Conservation (phyloP, 2,888 invertebrate species). For the Phania funesta region DNA sequence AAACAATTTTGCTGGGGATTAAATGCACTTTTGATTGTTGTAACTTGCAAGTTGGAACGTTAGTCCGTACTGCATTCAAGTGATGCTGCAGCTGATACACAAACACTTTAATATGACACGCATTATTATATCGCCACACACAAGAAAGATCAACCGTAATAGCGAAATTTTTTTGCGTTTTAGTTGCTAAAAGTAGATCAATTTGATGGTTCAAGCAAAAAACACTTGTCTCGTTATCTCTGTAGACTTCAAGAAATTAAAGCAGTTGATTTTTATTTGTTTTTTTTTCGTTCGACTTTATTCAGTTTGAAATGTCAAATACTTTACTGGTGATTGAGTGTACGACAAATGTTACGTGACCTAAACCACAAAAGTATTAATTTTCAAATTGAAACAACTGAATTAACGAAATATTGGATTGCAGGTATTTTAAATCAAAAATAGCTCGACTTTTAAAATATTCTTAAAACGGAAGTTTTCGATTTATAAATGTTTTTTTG, state of each 20-base stretch:
- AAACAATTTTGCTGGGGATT: neutral
- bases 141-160: neutral
- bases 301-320: slow-evolving; percentile 30
- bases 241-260: slow-evolving; percentile 6
- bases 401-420: neutral
- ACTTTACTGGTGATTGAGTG: slow-evolving; percentile 5
- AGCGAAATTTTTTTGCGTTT: neutral
- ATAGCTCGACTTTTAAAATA: too few species aligned
- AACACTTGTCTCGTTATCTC: slow-evolving; percentile 36
- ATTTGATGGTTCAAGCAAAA: slow-evolving; percentile 5
- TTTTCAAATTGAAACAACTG: neutral
- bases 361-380: slow-evolving; percentile 15
- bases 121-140: neutral
- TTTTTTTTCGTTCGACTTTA: slow-evolving; percentile 14
- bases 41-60: neutral
- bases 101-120: slow-evolving; percentile 9
- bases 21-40: neutral
- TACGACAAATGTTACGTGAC: neutral
- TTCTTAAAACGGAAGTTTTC: slow-evolving; percentile 27
- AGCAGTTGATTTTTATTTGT: slow-evolving; percentile 15
- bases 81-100: slow-evolving; percentile 4
- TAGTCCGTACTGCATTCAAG: neutral
- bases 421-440: neutral
- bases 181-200: slow-evolving; percentile 11
- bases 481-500: slow-evolving; percentile 1